Conservation (phyloP, 2,113 vertebrate species). For the Prochilodus magdalenae region DNA sequence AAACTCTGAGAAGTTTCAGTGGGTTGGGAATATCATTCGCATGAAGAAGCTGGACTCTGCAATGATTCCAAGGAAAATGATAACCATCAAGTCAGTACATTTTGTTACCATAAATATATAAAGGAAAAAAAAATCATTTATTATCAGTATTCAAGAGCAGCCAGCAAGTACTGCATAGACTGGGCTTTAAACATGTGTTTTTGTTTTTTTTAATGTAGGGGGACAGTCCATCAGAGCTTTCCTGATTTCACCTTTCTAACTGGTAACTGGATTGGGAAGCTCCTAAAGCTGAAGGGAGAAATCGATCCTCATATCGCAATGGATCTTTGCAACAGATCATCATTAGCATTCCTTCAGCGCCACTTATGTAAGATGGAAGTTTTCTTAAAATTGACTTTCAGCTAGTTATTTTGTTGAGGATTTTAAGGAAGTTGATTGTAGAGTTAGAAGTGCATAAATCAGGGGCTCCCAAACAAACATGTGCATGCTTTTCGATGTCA, state of each 20-base stretch:
- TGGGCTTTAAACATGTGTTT: background rate
- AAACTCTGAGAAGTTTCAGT: constrained; percentile 94
- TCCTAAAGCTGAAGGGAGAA: constrained; percentile 87
- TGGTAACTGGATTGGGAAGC: constrained; percentile 81
- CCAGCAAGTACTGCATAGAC: background rate
- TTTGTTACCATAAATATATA: background rate
- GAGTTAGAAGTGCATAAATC: background rate
- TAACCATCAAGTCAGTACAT: constrained; percentile 87
- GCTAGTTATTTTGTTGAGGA: too few species aligned
- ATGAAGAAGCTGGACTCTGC: constrained; percentile 82
- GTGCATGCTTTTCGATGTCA: too few species aligned
- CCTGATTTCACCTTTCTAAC: constrained; percentile 93
- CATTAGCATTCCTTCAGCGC: constrained; percentile 93
- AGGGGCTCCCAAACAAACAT: background rate
- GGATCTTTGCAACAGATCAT: constrained; percentile 87
- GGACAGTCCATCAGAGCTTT: constrained; percentile 94
- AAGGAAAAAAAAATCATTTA: too few species aligned
- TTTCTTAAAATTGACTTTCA: background rate
- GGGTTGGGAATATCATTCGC: constrained; percentile 81
- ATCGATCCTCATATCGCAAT: constrained; percentile 87
- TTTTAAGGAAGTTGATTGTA: too few species aligned
- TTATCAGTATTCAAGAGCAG: too few species aligned
- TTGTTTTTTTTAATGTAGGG: constrained; percentile 80
- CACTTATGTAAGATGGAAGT: constrained; percentile 84
- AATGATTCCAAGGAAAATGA: constrained; percentile 89